phyloP scores from a whole-genome alignment of 2,888 invertebrate species.

The Mesochorus sp. region DNA sequence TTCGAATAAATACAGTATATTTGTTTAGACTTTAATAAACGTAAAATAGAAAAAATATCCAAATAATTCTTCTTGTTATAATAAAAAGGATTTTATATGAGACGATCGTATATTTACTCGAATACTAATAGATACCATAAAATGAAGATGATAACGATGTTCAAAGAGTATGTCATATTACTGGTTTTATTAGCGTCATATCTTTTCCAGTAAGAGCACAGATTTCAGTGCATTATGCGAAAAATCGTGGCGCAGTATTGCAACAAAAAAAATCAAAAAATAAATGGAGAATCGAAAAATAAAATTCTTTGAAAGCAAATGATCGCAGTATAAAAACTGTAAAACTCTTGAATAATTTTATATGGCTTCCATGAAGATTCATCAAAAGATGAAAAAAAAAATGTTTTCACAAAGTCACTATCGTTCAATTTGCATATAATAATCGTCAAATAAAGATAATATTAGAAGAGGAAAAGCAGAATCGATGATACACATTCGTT shows the following conservation, averaged over 20 bases:
- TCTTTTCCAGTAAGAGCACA: background rate
- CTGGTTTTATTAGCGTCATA: slow-evolving; percentile 29
- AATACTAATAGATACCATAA: slow-evolving; percentile 1
- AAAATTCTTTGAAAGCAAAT: background rate
- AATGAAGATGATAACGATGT: slow-evolving; percentile 16
- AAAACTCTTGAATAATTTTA: slow-evolving; percentile 6
- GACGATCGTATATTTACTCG: background rate
- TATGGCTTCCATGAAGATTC: background rate
- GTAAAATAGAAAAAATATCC: slow-evolving; percentile 33
- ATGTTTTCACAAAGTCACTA: slow-evolving; percentile 10
- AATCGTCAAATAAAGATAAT: slow-evolving; percentile 13
- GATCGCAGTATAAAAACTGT: background rate
- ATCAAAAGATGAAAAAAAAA: slow-evolving; percentile 6
- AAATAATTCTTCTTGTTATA: slow-evolving; percentile 35
- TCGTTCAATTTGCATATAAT: slow-evolving; percentile 22
- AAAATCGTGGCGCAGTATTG: background rate
- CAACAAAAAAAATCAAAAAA: background rate
- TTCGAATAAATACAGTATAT: background rate
- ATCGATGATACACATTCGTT: background rate
- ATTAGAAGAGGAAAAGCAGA: background rate
- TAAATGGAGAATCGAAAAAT: background rate
- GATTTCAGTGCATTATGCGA: background rate
- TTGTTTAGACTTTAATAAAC: background rate
- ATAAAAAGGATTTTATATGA: background rate
- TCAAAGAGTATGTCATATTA: slow-evolving; percentile 16